Evolutionary conservation across 2,888 invertebrate species (phyloP).

Genomic region (Agrotis segetum): DNA sequence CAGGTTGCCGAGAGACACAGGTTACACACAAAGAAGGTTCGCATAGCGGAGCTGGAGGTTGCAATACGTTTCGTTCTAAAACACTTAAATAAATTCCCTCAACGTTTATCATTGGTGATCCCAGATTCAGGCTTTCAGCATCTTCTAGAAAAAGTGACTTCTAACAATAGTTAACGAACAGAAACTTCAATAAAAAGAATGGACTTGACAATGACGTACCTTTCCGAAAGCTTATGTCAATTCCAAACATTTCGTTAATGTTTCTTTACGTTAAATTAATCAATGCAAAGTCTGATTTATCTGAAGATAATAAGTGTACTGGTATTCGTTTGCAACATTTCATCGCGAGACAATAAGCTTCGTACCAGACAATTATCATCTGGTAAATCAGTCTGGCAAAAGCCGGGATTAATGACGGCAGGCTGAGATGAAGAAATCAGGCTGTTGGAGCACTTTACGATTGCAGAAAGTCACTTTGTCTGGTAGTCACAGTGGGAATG

Average conservation of each 20-base stretch:
- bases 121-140: conserved; percentile 18
- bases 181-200: conserved; percentile 51
- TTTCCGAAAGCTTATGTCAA: conserved; percentile 60
- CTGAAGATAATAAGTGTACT: conserved; percentile 37
- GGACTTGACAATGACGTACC: conserved; percentile 59
- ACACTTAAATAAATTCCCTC: conserved; percentile 18
- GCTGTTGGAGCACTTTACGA: conserved; percentile 61
- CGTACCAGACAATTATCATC: conserved; percentile 63
- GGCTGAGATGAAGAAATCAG: conserved; percentile 57
- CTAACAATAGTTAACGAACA: conserved; percentile 38
- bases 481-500: conserved; percentile 54
- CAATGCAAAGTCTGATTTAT: conserved; percentile 53
- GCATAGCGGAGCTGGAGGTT: conserved; percentile 70
- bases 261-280: conserved; percentile 47
- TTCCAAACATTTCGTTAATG: conserved; percentile 58
- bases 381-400: conserved; percentile 64
- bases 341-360: conserved; percentile 31
- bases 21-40: conserved; percentile 75
- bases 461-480: conserved; percentile 70
- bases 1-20: conserved; percentile 65
- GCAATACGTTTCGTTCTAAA: conserved; percentile 46
- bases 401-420: conserved; percentile 64
- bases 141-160: conserved; percentile 58
- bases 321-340: conserved; percentile 38
- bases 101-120: conserved; percentile 8